Evolutionary conservation across 2,113 vertebrate genomes (phyloP).

Genomic region (Menura novaehollandiae): DNA sequence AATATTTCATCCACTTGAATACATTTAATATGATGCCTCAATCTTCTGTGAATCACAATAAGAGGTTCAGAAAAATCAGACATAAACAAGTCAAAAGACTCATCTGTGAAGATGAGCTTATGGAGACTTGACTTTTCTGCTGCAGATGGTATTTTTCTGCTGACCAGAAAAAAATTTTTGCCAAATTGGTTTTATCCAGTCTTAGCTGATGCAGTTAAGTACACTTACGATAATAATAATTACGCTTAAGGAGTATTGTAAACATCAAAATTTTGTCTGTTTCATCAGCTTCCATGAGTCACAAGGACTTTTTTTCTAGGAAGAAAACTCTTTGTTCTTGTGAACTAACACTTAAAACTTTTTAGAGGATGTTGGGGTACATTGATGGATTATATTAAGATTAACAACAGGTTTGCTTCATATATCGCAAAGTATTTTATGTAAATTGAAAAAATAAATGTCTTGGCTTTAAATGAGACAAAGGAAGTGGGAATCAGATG

Average conservation of each 20-base stretch:
- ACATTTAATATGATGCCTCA: background rate
- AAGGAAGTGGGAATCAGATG: background rate
- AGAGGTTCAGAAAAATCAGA: background rate
- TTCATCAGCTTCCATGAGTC: background rate
- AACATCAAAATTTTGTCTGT: background rate
- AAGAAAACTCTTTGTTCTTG: background rate
- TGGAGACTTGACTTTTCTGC: background rate
- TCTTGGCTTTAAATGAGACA: background rate
- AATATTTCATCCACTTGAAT: slow-evolving; percentile 3
- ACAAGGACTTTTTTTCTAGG: background rate
- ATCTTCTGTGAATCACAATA: background rate
- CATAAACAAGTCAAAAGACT: slow-evolving; percentile 6
- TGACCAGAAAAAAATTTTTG: background rate
- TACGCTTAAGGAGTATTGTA: background rate
- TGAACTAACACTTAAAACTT: background rate
- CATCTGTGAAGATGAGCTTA: background rate
- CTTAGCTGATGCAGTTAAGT: slow-evolving; percentile 1
- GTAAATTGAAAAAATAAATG: background rate
- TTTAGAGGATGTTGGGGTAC: background rate
- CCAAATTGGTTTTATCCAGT: background rate
- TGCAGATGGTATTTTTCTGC: background rate
- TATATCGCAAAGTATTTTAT: background rate
- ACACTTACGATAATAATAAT: too few relatives aligned
- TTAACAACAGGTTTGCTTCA: background rate
- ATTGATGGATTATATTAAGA: background rate